Evolutionary conservation across 1,140 invertebrate genomes (phyloP).

Genomic region (Euwallacea similis): DNA sequence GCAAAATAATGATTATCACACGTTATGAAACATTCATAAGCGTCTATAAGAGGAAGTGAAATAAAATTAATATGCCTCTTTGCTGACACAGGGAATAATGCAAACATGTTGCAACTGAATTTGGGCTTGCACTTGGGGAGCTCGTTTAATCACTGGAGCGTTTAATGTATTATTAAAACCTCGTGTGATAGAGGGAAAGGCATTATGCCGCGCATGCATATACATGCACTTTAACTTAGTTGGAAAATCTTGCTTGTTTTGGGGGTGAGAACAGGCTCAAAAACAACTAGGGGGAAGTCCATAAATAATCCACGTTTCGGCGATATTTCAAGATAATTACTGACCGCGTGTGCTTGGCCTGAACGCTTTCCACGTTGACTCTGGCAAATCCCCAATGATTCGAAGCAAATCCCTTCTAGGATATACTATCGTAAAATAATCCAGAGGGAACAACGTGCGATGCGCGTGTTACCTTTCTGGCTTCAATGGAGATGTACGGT

Average conservation of each 20-base stretch:
- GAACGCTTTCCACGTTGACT: slow-evolving; percentile 6
- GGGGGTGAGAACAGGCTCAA: neutral
- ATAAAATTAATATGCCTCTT: slow-evolving; percentile 16
- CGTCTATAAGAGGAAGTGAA: slow-evolving; percentile 14
- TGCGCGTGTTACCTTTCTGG: neutral
- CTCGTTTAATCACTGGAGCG: no score
- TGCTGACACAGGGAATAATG: neutral
- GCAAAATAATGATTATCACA: slow-evolving; percentile 4
- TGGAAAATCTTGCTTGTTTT: no score
- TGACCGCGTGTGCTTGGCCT: slow-evolving; percentile 6
- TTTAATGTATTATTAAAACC: no score
- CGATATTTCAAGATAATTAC: slow-evolving; percentile 18
- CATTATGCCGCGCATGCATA: no score
- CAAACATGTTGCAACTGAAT: slow-evolving; percentile 4
- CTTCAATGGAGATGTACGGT: neutral
- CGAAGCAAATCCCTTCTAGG: slow-evolving; percentile 9
- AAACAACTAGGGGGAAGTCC: slow-evolving; percentile 1
- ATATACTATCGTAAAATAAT: slow-evolving; percentile 16
- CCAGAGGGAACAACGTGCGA: neutral
- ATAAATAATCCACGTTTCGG: slow-evolving; percentile 9
- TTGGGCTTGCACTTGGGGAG: no score
- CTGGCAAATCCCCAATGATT: slow-evolving; percentile 21
- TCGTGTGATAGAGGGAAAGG: no score
- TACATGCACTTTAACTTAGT: no score
- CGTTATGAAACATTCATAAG: slow-evolving; percentile 11